Base-by-base conservation (phyloP, 2,888 invertebrate genomes). In the Melinaea marsaeus region DNA sequence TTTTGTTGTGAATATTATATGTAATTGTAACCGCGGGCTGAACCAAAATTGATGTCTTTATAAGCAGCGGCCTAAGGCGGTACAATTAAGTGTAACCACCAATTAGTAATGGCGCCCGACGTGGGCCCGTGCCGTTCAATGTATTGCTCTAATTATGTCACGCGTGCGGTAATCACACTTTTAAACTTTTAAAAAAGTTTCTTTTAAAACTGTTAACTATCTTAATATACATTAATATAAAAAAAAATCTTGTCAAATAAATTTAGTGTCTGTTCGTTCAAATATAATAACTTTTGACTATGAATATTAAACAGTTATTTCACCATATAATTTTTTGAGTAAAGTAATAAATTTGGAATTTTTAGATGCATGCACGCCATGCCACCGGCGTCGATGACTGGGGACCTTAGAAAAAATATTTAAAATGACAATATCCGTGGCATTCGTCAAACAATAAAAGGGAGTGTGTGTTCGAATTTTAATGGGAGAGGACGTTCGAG, bases 71-170 rank as follows among this genome's bases (percentile, higher is more conserved):
- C 68, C 68, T 46, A 32, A 60, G 68, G 68, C 68, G 71, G 76
- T 73, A 75, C 78, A 79, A 80, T 80, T 79, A 80, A 71, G 65
- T 64, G 65, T 71, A 78, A 79, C 79, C 78, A 72, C 74, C 79
- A 81, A 81, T 81, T 81, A 79, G 68, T 68, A 63, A 63, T 71
- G 79, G 77, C 79, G 77, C 79, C 79, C 77, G 72, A 65, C 75
- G 68, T 69, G 70, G 76, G 77, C 75, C 71, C 80, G 79, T 83
- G 84, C 72, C 74, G 68, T 66, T 72, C 79, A 79, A 85, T 81
- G 77, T 74, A 75, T 75, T 74, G 68, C 68, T 65, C 75, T 75
- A 79, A 83, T 82, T 79, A 76, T 71, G 57, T 45, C 55, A 66
- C 63, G 66, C 11, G 46, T 45, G 32, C 42, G 32, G 33, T 48